A percentile compares a stretch with the other conserved stretches of the same genome.
Evolutionary conservation across 2,888 invertebrate species (phyloP).

Genomic region (Ectemnius continuus): DNA sequence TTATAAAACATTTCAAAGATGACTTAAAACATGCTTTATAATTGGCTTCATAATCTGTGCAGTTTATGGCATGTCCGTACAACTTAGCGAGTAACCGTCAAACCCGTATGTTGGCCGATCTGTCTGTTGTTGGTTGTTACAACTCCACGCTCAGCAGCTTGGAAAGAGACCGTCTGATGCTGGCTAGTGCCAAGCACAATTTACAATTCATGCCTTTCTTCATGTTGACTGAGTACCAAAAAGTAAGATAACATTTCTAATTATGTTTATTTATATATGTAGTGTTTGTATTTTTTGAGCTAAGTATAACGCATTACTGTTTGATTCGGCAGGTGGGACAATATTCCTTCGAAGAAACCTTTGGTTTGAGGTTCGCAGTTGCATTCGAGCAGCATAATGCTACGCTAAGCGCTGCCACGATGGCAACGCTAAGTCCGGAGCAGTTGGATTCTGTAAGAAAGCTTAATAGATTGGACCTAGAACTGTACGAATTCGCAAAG

Average conservation of each 20-base stretch:
- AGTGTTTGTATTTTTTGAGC: too few relatives aligned
- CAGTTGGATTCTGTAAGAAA: slow-evolving; percentile 88
- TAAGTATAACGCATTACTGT: too few relatives aligned
- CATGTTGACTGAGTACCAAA: slow-evolving; percentile 97
- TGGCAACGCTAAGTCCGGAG: slow-evolving; percentile 86
- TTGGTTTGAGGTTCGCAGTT: slow-evolving; percentile 92
- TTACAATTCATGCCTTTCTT: slow-evolving; percentile 97
- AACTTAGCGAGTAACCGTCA: slow-evolving; percentile 98
- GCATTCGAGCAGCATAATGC: slow-evolving; percentile 96
- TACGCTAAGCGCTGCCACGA: slow-evolving; percentile 90
- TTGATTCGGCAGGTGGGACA: slow-evolving; percentile 84
- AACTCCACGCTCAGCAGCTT: slow-evolving; percentile 87
- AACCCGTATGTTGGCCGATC: slow-evolving; percentile 98
- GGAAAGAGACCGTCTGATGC: slow-evolving; percentile 90
- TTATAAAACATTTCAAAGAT: slow-evolving; percentile 1
- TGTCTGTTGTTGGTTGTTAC: slow-evolving; percentile 97
- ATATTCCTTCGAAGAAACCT: slow-evolving; percentile 96
- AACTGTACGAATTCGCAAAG: slow-evolving; percentile 96
- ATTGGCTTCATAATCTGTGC: slow-evolving; percentile 37
- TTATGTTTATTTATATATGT: not conserved
- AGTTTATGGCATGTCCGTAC: slow-evolving; percentile 94
- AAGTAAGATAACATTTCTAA: slow-evolving; percentile 79
- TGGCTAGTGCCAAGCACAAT: slow-evolving; percentile 97
- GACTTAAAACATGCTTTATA: slow-evolving; percentile 17
- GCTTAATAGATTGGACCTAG: slow-evolving; percentile 93